phyloP scores from a whole-genome alignment of 1,140 invertebrate species.

The Trinorchestia longiramus region DNA sequence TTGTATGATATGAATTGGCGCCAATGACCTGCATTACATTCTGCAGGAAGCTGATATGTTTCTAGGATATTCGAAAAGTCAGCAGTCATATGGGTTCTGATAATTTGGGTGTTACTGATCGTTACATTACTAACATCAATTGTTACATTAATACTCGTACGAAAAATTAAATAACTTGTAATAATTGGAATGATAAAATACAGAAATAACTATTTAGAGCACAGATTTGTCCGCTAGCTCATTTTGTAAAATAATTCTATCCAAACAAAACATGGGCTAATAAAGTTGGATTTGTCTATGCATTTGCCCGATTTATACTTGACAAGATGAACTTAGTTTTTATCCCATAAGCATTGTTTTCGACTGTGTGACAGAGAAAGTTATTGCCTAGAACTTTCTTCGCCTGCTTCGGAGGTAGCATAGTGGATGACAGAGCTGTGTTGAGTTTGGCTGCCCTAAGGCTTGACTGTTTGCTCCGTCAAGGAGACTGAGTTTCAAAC shows the following conservation, averaged over 20 bases:
- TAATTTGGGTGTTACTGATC: no score
- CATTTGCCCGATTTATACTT: not conserved
- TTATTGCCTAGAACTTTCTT: not conserved
- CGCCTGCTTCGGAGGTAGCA: not conserved
- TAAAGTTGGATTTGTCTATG: not conserved
- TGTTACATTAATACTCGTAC: no score
- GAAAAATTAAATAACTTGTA: no score
- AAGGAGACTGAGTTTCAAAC: not conserved
- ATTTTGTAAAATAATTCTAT: not conserved
- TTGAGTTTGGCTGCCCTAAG: not conserved
- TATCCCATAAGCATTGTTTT: not conserved
- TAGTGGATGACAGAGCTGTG: not conserved
- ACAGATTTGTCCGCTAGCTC: not conserved
- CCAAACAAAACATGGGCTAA: not conserved
- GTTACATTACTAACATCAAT: no score
- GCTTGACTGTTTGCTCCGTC: not conserved
- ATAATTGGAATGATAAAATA: no score
- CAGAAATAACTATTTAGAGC: no score
- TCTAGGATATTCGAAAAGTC: no score
- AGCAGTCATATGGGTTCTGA: no score
- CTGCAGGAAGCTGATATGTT: no score
- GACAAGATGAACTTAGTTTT: not conserved
- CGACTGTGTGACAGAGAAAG: not conserved
- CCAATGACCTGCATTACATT: no score
- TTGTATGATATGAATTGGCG: no score